A percentile compares a stretch with the other conserved stretches of the same genome.
These are phyloP conservation scores for Candoia aspera DNA, from an alignment of 2,113 vertebrate species.

Conservation along the genomic window DNA sequence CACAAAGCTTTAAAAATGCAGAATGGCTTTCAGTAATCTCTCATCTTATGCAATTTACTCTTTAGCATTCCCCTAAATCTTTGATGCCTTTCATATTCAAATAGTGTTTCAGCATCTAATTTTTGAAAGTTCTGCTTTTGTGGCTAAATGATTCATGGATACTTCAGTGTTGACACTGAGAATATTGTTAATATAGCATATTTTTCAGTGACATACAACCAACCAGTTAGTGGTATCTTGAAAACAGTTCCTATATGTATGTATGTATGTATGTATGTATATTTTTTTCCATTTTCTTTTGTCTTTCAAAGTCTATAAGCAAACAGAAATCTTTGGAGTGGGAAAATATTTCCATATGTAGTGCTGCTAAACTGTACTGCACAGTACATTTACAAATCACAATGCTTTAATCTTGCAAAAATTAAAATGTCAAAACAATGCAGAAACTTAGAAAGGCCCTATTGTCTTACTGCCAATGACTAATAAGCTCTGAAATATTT, in stretches of 20 bases:
- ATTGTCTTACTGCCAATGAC: not conserved
- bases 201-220: not conserved
- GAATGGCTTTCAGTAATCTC: conserved; percentile 9
- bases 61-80: conserved; percentile 16
- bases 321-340: conserved; percentile 24
- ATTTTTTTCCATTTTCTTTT: conserved; percentile 11
- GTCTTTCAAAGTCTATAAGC: conserved; percentile 24
- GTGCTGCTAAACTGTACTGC: not conserved
- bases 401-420: not conserved
- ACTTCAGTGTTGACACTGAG: conserved; percentile 13
- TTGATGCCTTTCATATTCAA: conserved; percentile 11
- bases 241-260: conserved; percentile 30
- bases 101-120: conserved; percentile 33
- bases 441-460: not conserved
- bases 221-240: not conserved
- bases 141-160: conserved; percentile 9
- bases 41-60: conserved; percentile 12
- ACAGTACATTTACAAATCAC: not conserved
- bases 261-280: too few species aligned
- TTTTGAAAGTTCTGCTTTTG: conserved; percentile 43
- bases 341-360: not conserved
- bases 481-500: not conserved
- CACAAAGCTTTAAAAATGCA: not conserved
- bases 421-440: not conserved
- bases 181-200: conserved; percentile 20